Evolutionary conservation across 2,797 vertebrate genomes (phyloP).

Genomic region (Scolopax bukidnonensis): DNA sequence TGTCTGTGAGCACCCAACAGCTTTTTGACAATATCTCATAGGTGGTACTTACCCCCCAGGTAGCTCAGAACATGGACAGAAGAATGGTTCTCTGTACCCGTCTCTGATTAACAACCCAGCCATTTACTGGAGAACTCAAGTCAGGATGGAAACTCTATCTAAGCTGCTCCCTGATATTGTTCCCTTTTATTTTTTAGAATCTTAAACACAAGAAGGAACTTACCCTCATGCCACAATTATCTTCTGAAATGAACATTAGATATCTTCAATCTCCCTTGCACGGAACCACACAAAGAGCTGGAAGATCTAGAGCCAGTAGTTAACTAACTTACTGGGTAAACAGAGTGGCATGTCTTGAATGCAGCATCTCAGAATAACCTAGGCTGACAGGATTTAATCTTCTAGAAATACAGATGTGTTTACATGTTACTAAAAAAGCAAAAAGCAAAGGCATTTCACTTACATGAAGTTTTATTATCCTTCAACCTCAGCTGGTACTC

Average conservation of each 20-base stretch:
- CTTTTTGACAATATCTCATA: neutral
- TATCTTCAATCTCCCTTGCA: neutral
- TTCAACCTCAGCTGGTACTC: neutral
- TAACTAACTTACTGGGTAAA: neutral
- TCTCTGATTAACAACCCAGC: neutral
- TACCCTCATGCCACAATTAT: neutral
- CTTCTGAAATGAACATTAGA: neutral
- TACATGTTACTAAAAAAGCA: neutral
- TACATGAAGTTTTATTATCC: constrained; percentile 53
- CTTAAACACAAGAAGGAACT: neutral
- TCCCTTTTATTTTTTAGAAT: neutral
- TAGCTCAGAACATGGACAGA: neutral
- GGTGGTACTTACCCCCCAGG: neutral
- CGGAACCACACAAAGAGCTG: neutral
- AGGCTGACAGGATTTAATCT: neutral
- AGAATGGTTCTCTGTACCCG: neutral
- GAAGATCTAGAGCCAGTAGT: neutral
- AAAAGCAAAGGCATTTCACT: neutral
- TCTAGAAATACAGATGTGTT: neutral
- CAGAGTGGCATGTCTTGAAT: neutral
- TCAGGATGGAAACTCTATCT: neutral
- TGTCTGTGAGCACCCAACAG: neutral
- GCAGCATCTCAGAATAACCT: neutral
- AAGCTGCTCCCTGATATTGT: neutral
- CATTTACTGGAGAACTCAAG: neutral